A percentile compares a stretch with the other conserved stretches of the same genome.
phyloP scores from a whole-genome alignment of 2,113 vertebrate genomes.

The Macquaria australasica region DNA sequence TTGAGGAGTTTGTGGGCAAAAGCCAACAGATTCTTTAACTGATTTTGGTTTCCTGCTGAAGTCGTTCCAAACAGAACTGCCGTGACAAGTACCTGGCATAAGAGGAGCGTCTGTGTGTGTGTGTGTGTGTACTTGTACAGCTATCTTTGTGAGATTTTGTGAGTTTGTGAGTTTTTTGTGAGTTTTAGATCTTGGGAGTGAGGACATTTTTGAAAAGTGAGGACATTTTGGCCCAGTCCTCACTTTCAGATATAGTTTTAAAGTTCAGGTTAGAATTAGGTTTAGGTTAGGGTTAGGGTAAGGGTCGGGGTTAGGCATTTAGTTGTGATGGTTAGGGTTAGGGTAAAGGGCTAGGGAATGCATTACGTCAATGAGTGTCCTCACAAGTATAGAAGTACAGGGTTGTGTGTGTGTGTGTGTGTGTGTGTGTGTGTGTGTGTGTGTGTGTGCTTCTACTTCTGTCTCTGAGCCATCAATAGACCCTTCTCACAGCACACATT shows the following conservation, averaged over 20 bases:
- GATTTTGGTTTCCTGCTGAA: neutral
- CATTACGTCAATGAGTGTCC: too few species aligned
- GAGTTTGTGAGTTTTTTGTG: too few species aligned
- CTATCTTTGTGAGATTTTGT: neutral
- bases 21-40: neutral
- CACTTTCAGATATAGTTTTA: too few species aligned
- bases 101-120: neutral
- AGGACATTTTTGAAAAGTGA: too few species aligned
- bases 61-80: neutral
- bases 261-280: too few species aligned
- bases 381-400: too few species aligned
- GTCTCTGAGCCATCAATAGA: neutral
- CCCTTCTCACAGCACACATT: neutral
- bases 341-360: too few species aligned
- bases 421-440: neutral
- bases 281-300: too few species aligned
- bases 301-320: too few species aligned
- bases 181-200: too few species aligned
- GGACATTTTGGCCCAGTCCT: too few species aligned
- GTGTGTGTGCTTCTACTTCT: neutral
- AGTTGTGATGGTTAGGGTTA: too few species aligned
- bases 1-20: conserved; percentile 1
- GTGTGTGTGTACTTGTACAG: neutral
- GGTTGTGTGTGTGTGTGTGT: neutral
- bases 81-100: neutral